These are phyloP conservation scores for Cynopterus sphinx DNA, from an alignment of 2,797 vertebrate genomes.

Conservation along the genomic window DNA sequence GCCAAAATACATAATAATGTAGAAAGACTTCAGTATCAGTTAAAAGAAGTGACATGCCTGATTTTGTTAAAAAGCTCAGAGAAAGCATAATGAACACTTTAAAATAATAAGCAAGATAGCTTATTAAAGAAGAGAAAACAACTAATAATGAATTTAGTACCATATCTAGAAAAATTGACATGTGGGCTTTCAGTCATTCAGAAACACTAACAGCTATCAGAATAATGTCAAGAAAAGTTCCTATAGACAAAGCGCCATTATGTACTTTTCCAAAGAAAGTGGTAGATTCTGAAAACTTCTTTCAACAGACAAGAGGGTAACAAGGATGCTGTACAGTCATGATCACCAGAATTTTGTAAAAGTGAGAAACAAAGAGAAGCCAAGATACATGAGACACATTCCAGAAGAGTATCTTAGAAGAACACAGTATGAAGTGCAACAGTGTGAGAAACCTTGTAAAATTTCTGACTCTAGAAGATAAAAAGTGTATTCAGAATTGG, in stretches of 20 bases:
- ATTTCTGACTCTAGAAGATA: slow-evolving; percentile 87
- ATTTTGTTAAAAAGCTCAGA: slow-evolving; percentile 89
- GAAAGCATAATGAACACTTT: slow-evolving; percentile 87
- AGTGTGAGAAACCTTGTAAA: slow-evolving; percentile 89
- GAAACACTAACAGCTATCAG: slow-evolving; percentile 68
- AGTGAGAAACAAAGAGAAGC: slow-evolving; percentile 86
- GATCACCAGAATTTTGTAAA: slow-evolving; percentile 91
- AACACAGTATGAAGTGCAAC: slow-evolving; percentile 86
- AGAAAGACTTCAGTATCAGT: slow-evolving; percentile 89
- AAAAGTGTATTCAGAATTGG: slow-evolving; percentile 91
- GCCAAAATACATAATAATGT: slow-evolving; percentile 89
- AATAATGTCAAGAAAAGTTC: slow-evolving; percentile 76
- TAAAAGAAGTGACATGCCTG: slow-evolving; percentile 88
- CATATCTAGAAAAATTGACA: slow-evolving; percentile 90
- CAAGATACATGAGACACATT: slow-evolving; percentile 85
- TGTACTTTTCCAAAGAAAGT: slow-evolving; percentile 86
- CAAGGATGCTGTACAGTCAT: slow-evolving; percentile 90
- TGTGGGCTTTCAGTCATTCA: slow-evolving; percentile 81
- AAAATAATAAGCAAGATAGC: slow-evolving; percentile 90
- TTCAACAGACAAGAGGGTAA: slow-evolving; percentile 87
- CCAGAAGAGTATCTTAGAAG: slow-evolving; percentile 86
- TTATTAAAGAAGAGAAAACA: slow-evolving; percentile 89
- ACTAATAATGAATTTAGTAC: slow-evolving; percentile 86
- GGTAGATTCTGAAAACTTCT: slow-evolving; percentile 88
- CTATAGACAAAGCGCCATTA: slow-evolving; percentile 62